Evolutionary conservation across 2,888 invertebrate species (phyloP).

Genomic region (Dromius quadrimaculatus): DNA sequence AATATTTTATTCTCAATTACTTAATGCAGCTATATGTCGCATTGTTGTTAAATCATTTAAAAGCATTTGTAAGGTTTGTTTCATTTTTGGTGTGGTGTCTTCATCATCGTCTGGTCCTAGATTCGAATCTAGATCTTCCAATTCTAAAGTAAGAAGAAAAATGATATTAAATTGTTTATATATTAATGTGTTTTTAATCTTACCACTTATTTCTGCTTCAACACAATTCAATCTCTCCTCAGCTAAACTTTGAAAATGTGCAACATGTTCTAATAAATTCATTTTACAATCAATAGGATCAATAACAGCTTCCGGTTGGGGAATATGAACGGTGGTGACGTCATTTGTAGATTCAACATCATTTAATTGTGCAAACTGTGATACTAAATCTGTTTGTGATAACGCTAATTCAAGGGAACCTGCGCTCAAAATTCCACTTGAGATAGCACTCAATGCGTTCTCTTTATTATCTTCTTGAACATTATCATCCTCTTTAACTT

Average conservation of each 20-base stretch:
- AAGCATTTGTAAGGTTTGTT: constrained; percentile 81
- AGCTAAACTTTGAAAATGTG: constrained; percentile 79
- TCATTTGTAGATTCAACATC: background rate
- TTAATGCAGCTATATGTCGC: constrained; percentile 72
- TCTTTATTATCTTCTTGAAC: constrained; percentile 32
- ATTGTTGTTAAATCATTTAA: constrained; percentile 79
- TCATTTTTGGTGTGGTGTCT: constrained; percentile 74
- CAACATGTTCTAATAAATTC: constrained; percentile 81
- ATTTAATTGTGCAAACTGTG: constrained; percentile 38
- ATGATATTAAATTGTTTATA: background rate
- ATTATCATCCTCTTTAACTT: constrained; percentile 30
- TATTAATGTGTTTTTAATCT: constrained; percentile 54
- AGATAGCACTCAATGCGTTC: constrained; percentile 32
- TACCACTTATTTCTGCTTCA: constrained; percentile 81
- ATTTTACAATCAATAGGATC: constrained; percentile 83
- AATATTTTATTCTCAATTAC: constrained; percentile 14
- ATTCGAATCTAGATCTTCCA: constrained; percentile 71
- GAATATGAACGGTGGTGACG: constrained; percentile 65
- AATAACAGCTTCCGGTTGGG: constrained; percentile 86
- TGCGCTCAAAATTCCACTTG: constrained; percentile 32
- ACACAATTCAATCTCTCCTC: constrained; percentile 80
- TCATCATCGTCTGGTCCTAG: constrained; percentile 69
- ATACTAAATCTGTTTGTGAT: constrained; percentile 31
- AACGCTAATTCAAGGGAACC: constrained; percentile 38
- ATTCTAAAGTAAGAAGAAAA: constrained; percentile 63